Evolutionary conservation across 2,888 invertebrate genomes (phyloP).

Genomic region (Hydropsyche betteni): DNA sequence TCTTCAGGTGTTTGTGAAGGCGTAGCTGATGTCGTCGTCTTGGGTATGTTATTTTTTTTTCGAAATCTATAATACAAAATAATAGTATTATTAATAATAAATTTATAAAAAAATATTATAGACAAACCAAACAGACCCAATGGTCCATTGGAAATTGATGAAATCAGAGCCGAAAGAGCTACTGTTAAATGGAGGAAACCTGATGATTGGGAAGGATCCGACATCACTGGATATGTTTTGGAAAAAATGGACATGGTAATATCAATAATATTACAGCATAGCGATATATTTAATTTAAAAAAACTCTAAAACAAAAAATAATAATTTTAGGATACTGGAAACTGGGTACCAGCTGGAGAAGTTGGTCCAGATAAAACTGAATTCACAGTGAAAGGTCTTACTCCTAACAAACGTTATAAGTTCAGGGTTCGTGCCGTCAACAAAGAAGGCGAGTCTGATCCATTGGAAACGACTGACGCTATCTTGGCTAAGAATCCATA

Average conservation of each 20-base stretch:
- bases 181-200: constrained; percentile 93
- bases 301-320: background rate
- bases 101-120: constrained; percentile 54
- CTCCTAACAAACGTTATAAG: constrained; percentile 96
- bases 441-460: constrained; percentile 97
- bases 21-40: constrained; percentile 90
- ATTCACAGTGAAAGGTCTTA: constrained; percentile 89
- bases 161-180: constrained; percentile 89
- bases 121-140: constrained; percentile 86
- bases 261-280: background rate
- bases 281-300: too few species aligned
- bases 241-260: constrained; percentile 92
- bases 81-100: background rate
- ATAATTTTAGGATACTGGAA: constrained; percentile 76
- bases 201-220: constrained; percentile 86
- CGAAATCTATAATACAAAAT: background rate
- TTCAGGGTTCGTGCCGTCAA: constrained; percentile 97
- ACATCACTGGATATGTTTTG: constrained; percentile 88
- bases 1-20: constrained; percentile 95
- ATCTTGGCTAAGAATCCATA: constrained; percentile 97
- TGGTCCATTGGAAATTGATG: constrained; percentile 86
- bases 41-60: constrained; percentile 67
- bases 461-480: constrained; percentile 87
- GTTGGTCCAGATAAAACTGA: constrained; percentile 82
- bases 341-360: constrained; percentile 96